phyloP scores from a whole-genome alignment of 2,797 vertebrate species.

The Parauchenoglanis ngamensis region DNA sequence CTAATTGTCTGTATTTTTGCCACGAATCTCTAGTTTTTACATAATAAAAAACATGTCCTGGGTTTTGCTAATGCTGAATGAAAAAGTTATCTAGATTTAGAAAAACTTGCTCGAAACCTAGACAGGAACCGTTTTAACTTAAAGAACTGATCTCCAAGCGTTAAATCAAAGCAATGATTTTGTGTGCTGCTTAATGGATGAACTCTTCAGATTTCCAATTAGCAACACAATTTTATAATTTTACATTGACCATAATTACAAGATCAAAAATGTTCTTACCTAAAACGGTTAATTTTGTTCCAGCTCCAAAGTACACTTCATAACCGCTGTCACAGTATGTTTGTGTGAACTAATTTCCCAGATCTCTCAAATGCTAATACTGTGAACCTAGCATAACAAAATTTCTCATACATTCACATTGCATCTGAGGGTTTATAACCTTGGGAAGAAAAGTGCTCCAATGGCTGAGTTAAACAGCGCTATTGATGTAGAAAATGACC shows the following conservation, averaged over 20 bases:
- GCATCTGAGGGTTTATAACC: background rate
- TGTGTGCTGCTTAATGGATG: background rate
- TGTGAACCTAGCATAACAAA: background rate
- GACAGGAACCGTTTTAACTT: background rate
- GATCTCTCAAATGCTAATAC: constrained; percentile 21
- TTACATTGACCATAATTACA: background rate
- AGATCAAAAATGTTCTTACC: constrained; percentile 57
- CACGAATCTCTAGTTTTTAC: background rate
- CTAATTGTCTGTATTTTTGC: background rate
- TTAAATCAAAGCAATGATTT: background rate
- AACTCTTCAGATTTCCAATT: background rate
- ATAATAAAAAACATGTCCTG: background rate
- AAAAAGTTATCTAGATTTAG: background rate
- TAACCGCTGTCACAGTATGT: constrained; percentile 64
- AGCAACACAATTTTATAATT: background rate
- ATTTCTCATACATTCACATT: background rate
- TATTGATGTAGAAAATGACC: background rate
- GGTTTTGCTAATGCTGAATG: background rate
- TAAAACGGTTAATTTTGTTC: constrained; percentile 72
- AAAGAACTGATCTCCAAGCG: background rate
- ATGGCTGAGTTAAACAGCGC: background rate
- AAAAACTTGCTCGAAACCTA: background rate
- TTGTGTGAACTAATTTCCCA: constrained; percentile 23
- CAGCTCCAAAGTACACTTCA: constrained; percentile 65
- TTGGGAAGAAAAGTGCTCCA: background rate